Base-by-base conservation (phyloP, 1,140 invertebrate species). In the Bombus terrestris region DNA sequence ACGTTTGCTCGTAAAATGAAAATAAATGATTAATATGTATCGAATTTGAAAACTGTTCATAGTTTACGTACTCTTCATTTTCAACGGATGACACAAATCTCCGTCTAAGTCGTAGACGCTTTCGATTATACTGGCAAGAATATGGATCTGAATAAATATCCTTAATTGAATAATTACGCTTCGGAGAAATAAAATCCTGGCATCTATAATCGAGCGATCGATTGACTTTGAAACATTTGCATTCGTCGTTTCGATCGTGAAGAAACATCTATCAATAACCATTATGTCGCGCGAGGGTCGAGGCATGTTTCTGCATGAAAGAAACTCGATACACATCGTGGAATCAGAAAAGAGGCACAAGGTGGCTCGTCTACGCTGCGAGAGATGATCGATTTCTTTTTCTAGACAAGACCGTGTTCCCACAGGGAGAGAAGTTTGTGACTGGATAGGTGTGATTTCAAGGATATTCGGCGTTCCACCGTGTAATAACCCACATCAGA, bases 391-490 rank as follows among this genome's bases (percentile, higher is more conserved):
- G 64, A 57, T 77, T 57, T 32, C n/a, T 39, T 78, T 78, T 66
- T 66, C 64, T 66, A 32, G 5, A 32, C 32, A 10, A 10, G 3
- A 25, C 9, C 28, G 18, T 39, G 53, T 53, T 76, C 59, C 43
- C 59, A 62, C n/a, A 75, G 57, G 43, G 18, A 53, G 73, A 37
- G 15, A 76, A 83, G 81, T 83, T 83, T 32, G 43, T 53, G 43
- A 6, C 37, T 59, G 22, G 59, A 53, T 59, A 69, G 62, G 47
- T 69, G 82, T 69, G n/a, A 35, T 78, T 35, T 35, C 82, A 83
- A 83, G 82, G 81, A 68, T 83, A 83, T 83, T 83, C 73, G 81
- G 74, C 47, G 82, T 78, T 69, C 82, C 82, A 69, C 10, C 28
- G 28, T 59, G 64, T 41, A 69, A 77, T 83, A 83, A 83, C 74